Evolutionary conservation across 1,140 invertebrate genomes (phyloP).

Genomic region (Linepithema humile): DNA sequence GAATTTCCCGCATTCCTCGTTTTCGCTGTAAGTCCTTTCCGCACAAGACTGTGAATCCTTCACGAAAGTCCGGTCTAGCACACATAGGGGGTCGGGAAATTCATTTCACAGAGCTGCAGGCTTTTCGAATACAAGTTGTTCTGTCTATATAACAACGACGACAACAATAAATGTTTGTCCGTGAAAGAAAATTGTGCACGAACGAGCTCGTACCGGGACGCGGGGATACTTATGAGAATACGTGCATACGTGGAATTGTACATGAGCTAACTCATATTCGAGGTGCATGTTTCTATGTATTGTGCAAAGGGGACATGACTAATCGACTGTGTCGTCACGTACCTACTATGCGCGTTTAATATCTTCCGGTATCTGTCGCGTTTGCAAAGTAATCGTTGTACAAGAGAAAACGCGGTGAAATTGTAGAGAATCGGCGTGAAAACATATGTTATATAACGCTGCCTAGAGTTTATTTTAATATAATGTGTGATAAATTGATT

Average conservation of each 20-base stretch:
- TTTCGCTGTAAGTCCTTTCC: background rate
- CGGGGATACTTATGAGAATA: background rate
- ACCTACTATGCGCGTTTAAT: background rate
- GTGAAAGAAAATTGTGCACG: conserved; percentile 12
- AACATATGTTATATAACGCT: background rate
- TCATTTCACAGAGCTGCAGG: background rate
- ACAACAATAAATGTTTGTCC: background rate
- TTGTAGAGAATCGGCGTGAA: background rate
- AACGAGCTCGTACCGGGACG: background rate
- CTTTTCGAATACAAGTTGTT: background rate
- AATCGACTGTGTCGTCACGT: background rate
- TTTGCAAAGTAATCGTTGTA: background rate
- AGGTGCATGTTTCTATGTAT: background rate
- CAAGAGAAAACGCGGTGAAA: background rate
- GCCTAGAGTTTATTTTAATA: conserved; percentile 4
- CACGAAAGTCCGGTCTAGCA: background rate
- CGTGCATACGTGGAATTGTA: background rate
- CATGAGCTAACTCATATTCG: background rate
- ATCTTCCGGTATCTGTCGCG: background rate
- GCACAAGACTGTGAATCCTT: background rate
- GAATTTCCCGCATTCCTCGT: background rate
- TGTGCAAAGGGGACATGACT: background rate
- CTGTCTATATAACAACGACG: conserved; percentile 5
- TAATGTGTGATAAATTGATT: background rate
- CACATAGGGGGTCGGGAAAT: background rate